Conservation (phyloP, 2,797 vertebrate species). For the Crenichthys baileyi region DNA sequence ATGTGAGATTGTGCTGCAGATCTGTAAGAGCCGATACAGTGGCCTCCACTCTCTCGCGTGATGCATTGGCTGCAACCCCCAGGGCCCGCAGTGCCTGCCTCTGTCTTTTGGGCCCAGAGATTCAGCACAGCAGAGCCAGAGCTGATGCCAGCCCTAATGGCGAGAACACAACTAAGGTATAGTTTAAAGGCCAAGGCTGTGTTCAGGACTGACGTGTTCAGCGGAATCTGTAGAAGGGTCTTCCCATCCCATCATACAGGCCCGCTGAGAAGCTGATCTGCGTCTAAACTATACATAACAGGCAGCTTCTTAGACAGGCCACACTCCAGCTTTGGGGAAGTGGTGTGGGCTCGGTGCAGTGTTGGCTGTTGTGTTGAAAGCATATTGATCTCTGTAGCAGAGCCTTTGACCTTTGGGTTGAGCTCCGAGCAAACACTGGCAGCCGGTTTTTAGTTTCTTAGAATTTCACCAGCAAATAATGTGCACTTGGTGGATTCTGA, state of each 20-base stretch:
- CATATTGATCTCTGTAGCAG: slow-evolving; percentile 65
- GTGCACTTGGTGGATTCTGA: slow-evolving; percentile 24
- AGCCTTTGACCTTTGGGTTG: slow-evolving; percentile 70
- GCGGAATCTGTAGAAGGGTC: slow-evolving; percentile 18
- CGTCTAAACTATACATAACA: slow-evolving; percentile 8
- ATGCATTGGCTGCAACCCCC: slow-evolving; percentile 32
- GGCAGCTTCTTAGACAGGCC: slow-evolving; percentile 26
- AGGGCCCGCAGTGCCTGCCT: slow-evolving; percentile 31
- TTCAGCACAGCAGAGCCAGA: slow-evolving; percentile 29
- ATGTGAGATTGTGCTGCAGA: slow-evolving; percentile 25
- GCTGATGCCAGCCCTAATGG: slow-evolving; percentile 40
- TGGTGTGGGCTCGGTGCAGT: slow-evolving; percentile 41
- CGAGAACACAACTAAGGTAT: slow-evolving; percentile 37
- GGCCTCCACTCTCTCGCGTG: slow-evolving; percentile 30
- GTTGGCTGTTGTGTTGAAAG: slow-evolving; percentile 66
- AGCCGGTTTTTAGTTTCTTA: slow-evolving; percentile 54
- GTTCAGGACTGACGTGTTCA: slow-evolving; percentile 40
- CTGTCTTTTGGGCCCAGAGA: slow-evolving; percentile 21
- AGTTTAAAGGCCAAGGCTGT: slow-evolving; percentile 56
- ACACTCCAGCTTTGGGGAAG: slow-evolving; percentile 51
- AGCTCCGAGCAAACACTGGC: slow-evolving; percentile 69
- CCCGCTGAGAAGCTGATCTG: slow-evolving; percentile 10
- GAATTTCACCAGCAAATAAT: slow-evolving; percentile 43
- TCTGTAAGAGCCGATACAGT: slow-evolving; percentile 30
- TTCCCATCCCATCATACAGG: slow-evolving; percentile 10